Base-by-base conservation (phyloP, 2,888 invertebrate genomes). In the Uropetala carovei region DNA sequence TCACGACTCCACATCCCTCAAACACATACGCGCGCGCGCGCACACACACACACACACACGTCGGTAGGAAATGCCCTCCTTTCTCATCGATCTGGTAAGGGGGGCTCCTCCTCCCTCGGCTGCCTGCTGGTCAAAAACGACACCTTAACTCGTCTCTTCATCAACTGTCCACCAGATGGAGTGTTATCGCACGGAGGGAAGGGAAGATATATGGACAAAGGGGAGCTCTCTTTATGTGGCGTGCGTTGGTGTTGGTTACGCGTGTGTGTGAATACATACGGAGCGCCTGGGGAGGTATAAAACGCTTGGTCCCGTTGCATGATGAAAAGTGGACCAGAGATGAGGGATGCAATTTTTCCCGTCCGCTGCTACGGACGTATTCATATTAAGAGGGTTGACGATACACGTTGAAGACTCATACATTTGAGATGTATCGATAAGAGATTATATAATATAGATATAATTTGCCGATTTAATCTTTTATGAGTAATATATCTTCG, bases 111-210 rank as follows among this genome's bases (percentile, higher is more conserved):
- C 57, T 57, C 58, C 58, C 85, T 75, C 75, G 22, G 57, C 85
- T 59, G 85, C 86, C 60, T n/a, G 56, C 43, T 89, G 89, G 64
- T 64, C 89, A 89, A n/a, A 89, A 89, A 60, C 89, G 89, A 60
- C 89, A 89, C 89, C 89, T 89, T 89, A 89, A 89, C 89, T 89
- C 89, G 30, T 64, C 89, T 64, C 89, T 89, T 89, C 89, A 89
- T 68, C 89, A 89, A 68, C 64, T 89, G 89, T 64, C 64, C 89
- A 4, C 14, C 60, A 30, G 86, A 89, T 64, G 89, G 68, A 30
- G 89, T n/a, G 60, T 89, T 89, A 89, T 89, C 89, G 89, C n/a
- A 43, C 86, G 60, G 58, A 59, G 30, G 10, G 83, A 57, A 83
- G 83, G n/a, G n/a, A 68, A 89, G 89, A 89, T 64, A 64, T 89